Percentiles rank a stretch among this genome's conserved stretches.
phyloP scores from a whole-genome alignment of 2,888 invertebrate species.

The Dasysyrphus tricinctus region DNA sequence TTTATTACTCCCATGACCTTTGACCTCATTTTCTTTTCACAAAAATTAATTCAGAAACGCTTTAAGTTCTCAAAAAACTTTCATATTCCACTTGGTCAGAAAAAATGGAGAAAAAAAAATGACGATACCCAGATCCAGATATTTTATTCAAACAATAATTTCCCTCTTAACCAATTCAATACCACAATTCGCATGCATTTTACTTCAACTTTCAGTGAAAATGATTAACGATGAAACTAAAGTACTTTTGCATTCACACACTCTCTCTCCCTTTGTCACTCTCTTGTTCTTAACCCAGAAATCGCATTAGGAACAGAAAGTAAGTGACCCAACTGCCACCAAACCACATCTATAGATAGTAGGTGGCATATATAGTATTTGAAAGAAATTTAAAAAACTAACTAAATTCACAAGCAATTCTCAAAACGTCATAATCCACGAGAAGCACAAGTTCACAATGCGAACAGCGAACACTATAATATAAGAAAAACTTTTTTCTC shows the following conservation, averaged over 20 bases:
- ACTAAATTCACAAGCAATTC: slow-evolving; percentile 67
- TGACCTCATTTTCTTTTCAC: background rate
- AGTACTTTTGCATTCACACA: slow-evolving; percentile 48
- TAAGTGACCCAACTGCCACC: slow-evolving; percentile 4
- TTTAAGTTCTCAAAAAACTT: slow-evolving; percentile 22
- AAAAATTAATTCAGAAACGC: background rate
- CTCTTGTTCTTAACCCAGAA: background rate
- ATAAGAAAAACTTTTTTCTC: slow-evolving; percentile 17
- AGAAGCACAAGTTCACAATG: background rate
- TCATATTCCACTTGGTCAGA: slow-evolving; percentile 40
- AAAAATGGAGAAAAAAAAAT: slow-evolving; percentile 50
- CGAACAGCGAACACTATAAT: background rate
- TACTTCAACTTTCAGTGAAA: slow-evolving; percentile 64
- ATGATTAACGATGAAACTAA: slow-evolving; percentile 72
- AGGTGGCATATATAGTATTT: slow-evolving; percentile 18
- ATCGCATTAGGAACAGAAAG: background rate
- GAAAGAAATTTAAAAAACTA: slow-evolving; percentile 63
- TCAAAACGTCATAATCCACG: slow-evolving; percentile 30
- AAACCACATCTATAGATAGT: background rate
- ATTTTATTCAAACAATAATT: slow-evolving; percentile 57
- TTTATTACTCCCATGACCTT: slow-evolving; percentile 15
- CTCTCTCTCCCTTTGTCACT: background rate
- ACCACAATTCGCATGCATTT: slow-evolving; percentile 64
- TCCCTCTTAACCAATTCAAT: slow-evolving; percentile 57
- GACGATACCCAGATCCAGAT: slow-evolving; percentile 7